These are phyloP conservation scores for Calliphora vomitoria DNA, from an alignment of 2,888 invertebrate species.

Conservation along the genomic window DNA sequence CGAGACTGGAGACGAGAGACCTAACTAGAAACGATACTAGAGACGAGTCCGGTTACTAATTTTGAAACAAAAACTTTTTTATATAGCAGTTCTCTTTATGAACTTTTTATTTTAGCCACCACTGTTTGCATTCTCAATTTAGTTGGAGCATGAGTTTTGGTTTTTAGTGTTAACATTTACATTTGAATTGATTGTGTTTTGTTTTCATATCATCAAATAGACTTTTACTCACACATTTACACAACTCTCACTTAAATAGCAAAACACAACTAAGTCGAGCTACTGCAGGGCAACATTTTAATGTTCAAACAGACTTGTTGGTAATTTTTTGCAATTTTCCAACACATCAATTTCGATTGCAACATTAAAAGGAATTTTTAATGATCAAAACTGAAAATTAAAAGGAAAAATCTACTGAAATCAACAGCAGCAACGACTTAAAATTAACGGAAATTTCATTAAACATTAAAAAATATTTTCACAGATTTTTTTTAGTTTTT, in stretches of 20 bases:
- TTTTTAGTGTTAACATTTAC: conserved; percentile 62
- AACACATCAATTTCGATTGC: conserved; percentile 81
- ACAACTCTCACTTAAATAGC: conserved; percentile 10
- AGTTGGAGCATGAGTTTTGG: conserved; percentile 36
- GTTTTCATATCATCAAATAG: conserved; percentile 60
- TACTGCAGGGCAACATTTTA: conserved; percentile 16
- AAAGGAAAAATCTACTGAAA: neutral
- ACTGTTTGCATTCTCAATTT: conserved; percentile 51
- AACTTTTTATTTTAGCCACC: neutral
- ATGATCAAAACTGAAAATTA: conserved; percentile 71
- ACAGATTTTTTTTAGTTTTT: conserved; percentile 16
- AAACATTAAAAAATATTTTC: conserved; percentile 12
- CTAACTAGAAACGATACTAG: too few species aligned
- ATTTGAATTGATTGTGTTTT: conserved; percentile 71
- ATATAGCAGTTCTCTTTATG: too few species aligned
- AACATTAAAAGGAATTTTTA: conserved; percentile 83
- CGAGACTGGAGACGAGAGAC: neutral
- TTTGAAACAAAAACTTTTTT: too few species aligned
- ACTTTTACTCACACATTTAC: neutral
- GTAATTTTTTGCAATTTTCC: conserved; percentile 76
- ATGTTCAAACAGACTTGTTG: conserved; percentile 51
- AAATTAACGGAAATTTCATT: conserved; percentile 18
- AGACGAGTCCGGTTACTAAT: too few species aligned
- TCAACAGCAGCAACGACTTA: neutral
- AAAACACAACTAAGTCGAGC: conserved; percentile 2